Evolutionary conservation across 2,113 vertebrate genomes (phyloP), one percentile per base, ranked within the genome.

Genomic region (Panurus biarmicus): DNA sequence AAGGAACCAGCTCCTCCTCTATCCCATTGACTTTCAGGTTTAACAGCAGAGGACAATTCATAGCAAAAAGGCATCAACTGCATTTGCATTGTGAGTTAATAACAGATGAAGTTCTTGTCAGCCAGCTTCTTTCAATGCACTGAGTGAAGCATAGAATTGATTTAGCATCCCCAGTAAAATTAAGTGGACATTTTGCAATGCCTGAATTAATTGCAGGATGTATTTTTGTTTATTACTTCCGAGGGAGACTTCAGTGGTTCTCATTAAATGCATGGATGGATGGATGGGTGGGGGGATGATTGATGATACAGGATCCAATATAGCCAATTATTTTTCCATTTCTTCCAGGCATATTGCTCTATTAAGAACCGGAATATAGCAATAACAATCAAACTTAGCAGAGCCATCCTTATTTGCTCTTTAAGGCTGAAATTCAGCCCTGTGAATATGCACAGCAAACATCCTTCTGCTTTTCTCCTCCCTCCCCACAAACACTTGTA

Each of bases 151-250:
- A 83, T 6, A 81, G 85, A 89, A 96, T 84, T 95, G 91, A 96
- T 96, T 97, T 92, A 94, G 71, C 83, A 45, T 6, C 62, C 19
- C 76, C 82, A 93, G 57, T 50, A 91, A 96, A 95, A 96, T 90
- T 87, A 94, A 96, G 71, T 74, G 93, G 96, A 75, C 89, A 87
- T 90, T 71, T 96, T 93, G 77, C 76, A 85, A 84, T 89, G 89
- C 67, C 75, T 50, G 42, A 80, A 85, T 95, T 97, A 96, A 96
- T 92, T 96, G 93, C 77, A 94, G 91, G 80, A 92, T 92, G 77
- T 83, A 79, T 92, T 97, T 96, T 96, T 97, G 85, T 96, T 95
- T 96, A 92, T 96, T 91, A 78, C 74, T 96, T 96, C 87, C 2
- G 1, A 94, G 81, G 77, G 85, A 96, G 94, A 94, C 25, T 89